Evolutionary conservation across 2,113 vertebrate genomes (phyloP).

Genomic region (Atractosteus spatula): DNA sequence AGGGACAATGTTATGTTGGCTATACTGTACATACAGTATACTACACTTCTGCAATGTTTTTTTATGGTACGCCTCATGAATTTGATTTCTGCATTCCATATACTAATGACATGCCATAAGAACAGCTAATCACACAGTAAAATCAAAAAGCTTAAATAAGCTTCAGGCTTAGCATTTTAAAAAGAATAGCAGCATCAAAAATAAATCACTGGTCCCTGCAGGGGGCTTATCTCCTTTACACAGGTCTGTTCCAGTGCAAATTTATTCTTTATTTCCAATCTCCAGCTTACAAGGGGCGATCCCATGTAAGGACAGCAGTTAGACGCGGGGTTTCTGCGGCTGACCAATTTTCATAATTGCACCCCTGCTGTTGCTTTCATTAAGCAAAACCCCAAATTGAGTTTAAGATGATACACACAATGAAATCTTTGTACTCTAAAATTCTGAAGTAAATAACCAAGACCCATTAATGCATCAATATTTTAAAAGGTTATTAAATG

Average conservation of each 20-base stretch:
- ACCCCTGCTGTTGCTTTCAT: not conserved
- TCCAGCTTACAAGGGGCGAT: not conserved
- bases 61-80: not conserved
- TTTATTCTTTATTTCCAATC: not conserved
- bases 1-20: too few relatives aligned
- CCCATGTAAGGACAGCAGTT: not conserved
- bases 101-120: not conserved
- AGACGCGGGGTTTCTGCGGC: not conserved
- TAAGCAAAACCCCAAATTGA: not conserved
- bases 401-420: not conserved
- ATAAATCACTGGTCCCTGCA: not conserved
- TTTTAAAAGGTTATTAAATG: too few relatives aligned
- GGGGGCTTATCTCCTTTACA: slow-evolving; percentile 1
- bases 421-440: too few relatives aligned
- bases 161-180: not conserved
- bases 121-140: not conserved
- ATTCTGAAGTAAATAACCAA: too few relatives aligned
- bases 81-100: not conserved
- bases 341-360: not conserved
- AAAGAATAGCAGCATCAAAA: not conserved
- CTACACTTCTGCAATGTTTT: not conserved
- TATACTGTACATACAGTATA: not conserved
- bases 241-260: not conserved
- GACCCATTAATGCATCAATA: too few relatives aligned
- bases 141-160: not conserved